Conservation (phyloP, 2,113 vertebrate species). For the Falco punctatus region DNA sequence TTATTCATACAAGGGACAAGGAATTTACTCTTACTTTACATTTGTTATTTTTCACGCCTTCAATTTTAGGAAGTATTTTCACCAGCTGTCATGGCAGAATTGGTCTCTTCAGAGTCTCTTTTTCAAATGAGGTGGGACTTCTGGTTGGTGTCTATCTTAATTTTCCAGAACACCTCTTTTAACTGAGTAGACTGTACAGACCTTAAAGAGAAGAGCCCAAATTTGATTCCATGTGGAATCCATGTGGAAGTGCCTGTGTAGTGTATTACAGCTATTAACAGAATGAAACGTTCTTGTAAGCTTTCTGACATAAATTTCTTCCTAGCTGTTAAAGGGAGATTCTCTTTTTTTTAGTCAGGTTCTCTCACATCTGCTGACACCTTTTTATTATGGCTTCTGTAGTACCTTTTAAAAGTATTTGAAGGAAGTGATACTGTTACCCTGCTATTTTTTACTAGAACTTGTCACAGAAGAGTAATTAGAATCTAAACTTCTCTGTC, state of each 20-base stretch:
- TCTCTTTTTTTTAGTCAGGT: neutral
- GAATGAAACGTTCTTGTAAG: neutral
- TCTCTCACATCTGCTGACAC: neutral
- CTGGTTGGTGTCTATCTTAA: neutral
- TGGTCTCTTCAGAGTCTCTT: neutral
- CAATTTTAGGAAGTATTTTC: neutral
- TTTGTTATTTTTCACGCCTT: neutral
- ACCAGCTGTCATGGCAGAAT: neutral
- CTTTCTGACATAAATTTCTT: neutral
- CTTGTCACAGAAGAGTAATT: neutral
- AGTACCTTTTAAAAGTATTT: neutral
- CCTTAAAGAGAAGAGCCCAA: neutral
- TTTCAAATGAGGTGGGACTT: neutral
- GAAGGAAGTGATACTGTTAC: neutral
- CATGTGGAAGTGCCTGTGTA: neutral
- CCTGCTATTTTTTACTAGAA: neutral
- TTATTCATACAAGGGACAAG: neutral
- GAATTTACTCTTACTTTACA: neutral
- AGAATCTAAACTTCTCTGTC: neutral
- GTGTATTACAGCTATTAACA: neutral
- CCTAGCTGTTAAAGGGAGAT: neutral
- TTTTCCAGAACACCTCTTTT: neutral
- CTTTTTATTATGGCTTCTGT: neutral
- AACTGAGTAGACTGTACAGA: neutral
- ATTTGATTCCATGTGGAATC: neutral